Evolutionary conservation across 2,888 invertebrate genomes (phyloP), one percentile per base, ranked within the genome.

Genomic region (Nebria brevicollis): DNA sequence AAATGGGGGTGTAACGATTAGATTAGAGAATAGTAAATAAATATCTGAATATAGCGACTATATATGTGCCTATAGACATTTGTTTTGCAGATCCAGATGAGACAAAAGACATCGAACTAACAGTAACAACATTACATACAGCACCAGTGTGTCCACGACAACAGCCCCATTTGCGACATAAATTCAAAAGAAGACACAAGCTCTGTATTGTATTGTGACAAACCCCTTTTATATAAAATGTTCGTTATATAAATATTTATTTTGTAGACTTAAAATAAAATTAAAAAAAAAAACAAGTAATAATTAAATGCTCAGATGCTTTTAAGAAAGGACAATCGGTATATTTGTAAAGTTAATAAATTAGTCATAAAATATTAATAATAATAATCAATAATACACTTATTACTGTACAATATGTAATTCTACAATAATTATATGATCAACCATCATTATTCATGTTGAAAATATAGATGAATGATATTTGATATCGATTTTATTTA

Each of bases 31-130:
- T 11, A 7, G 2, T 54, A 11, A 43, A 43, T 43, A 43, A 1
- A 43, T 43, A 1, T 43, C 10, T 43, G 43, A 43, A 43, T 43
- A 10, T 43, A 8, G 10, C 2, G 7, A 54, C 42, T 54, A 75
- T 64, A 20, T 42, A 42, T 42, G 11, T 78, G 77, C n/a, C n/a
- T n/a, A 66, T 84, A 78, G 20, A 20, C 20, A 20, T 20, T 20
- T 34, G 34, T 34, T 34, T 90, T 90, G 8, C 89, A 93, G 95
- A 94, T 83, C 93, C 93, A 78, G 94, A 94, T 86, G 94, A 95
- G 84, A 94, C 95, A 65, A 95, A 95, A 88, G 96, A 96, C 87
- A 95, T 97, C 83, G 96, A 96, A 88, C 92, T 97, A 84, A 96
- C 96, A 0, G 95, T 96, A n/a, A 95, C 95, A 34, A 97, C 96